phyloP scores from a whole-genome alignment of 2,888 invertebrate genomes.

The Fissipunctia ypsillon region DNA sequence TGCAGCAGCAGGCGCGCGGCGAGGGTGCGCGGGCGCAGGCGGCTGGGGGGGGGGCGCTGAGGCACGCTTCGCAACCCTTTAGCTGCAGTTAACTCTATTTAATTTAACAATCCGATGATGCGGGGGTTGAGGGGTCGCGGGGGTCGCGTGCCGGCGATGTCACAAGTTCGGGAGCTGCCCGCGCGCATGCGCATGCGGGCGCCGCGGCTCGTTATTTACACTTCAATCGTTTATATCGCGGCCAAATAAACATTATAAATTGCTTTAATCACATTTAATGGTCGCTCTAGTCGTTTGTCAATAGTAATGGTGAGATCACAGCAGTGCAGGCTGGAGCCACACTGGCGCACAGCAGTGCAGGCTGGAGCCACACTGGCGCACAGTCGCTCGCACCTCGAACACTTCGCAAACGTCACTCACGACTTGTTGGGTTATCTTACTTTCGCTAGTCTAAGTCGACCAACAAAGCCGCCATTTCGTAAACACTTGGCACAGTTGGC shows the following conservation, averaged over 20 bases:
- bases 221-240: constrained; percentile 73
- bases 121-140: constrained; percentile 44
- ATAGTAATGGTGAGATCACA: constrained; percentile 42
- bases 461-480: neutral
- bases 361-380: no score
- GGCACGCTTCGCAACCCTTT: constrained; percentile 79
- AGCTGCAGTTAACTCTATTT: constrained; percentile 79
- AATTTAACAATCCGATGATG: constrained; percentile 72
- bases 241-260: constrained; percentile 83
- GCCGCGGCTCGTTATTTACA: constrained; percentile 56
- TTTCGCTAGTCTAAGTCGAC: neutral
- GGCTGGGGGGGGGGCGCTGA: constrained; percentile 54
- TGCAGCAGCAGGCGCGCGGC: constrained; percentile 63
- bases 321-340: neutral
- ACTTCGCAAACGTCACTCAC: neutral
- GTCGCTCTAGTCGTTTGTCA: constrained; percentile 61
- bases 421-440: neutral
- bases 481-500: neutral
- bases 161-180: constrained; percentile 29
- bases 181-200: constrained; percentile 72
- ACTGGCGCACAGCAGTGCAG: no score
- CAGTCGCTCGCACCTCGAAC: no score
- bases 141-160: constrained; percentile 66
- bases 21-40: constrained; percentile 70
- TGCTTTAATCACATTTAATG: constrained; percentile 82